phyloP scores from a whole-genome alignment of 2,888 invertebrate species.

The Dioctria rufipes region DNA sequence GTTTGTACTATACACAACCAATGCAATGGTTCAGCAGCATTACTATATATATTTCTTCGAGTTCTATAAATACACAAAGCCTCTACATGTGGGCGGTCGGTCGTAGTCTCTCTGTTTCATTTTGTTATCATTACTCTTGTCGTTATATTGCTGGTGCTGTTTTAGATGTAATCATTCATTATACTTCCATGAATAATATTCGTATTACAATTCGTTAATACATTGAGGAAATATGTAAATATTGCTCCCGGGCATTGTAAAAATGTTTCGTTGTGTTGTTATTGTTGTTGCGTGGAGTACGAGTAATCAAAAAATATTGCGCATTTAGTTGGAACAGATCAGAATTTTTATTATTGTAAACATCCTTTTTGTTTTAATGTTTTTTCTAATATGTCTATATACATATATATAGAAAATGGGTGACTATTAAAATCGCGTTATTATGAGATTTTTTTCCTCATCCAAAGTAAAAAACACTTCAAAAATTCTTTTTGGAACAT shows the following conservation, averaged over 20 bases:
- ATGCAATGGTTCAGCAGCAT: too few species aligned
- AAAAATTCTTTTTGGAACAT: too few species aligned
- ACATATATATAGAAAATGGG: too few species aligned
- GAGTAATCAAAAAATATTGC: slow-evolving; percentile 26
- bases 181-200: not conserved
- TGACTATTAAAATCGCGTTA: too few species aligned
- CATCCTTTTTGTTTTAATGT: not conserved
- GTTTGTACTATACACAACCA: too few species aligned
- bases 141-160: not conserved
- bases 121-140: not conserved
- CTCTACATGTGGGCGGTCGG: not conserved
- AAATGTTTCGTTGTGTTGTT: not conserved
- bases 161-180: slow-evolving; percentile 13
- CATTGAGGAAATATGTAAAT: not conserved
- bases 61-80: not conserved
- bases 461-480: too few species aligned
- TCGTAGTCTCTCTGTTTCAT: not conserved
- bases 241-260: not conserved
- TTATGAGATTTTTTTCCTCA: too few species aligned
- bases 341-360: not conserved
- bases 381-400: too few species aligned
- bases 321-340: not conserved
- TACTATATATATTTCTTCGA: too few species aligned
- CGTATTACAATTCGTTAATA: not conserved
- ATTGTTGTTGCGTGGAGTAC: not conserved